These are phyloP conservation scores for Kobus ellipsiprymnus DNA, from an alignment of 2,113 vertebrate genomes.

Conservation along the genomic window DNA sequence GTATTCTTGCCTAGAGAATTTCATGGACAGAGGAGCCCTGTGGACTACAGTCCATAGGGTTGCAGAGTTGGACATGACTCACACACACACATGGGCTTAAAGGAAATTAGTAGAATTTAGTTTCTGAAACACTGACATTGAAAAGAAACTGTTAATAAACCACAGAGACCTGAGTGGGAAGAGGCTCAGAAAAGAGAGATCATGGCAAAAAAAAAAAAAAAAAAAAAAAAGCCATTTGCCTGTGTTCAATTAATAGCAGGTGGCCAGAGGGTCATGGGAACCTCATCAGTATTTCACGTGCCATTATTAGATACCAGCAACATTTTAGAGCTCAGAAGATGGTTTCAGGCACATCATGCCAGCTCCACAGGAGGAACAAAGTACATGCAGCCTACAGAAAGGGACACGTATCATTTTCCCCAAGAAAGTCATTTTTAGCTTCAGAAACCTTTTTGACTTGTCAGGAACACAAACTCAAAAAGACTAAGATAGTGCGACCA, in stretches of 20 bases:
- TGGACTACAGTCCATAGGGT: not conserved
- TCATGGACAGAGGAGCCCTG: not conserved
- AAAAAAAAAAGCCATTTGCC: not conserved
- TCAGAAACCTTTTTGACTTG: not conserved
- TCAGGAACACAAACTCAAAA: slow-evolving; percentile 13
- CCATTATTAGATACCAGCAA: not conserved
- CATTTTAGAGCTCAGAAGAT: not conserved
- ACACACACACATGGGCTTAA: not conserved
- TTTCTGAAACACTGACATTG: not conserved
- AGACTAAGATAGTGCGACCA: not conserved
- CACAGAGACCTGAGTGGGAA: not conserved
- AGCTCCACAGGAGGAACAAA: not conserved
- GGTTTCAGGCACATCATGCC: not conserved
- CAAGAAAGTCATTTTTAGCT: not conserved
- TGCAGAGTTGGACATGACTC: not conserved
- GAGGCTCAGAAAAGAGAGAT: not conserved
- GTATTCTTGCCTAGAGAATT: not conserved
- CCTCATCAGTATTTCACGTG: not conserved
- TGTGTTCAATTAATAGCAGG: not conserved
- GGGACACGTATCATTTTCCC: not conserved
- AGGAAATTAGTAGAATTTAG: not conserved
- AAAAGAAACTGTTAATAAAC: not conserved
- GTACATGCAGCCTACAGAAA: not conserved
- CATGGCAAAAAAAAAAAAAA: slow-evolving; percentile 4
- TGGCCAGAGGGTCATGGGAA: not conserved